These are phyloP conservation scores for Melanogrammus aeglefinus DNA, from an alignment of 2,797 vertebrate species.

Conservation along the genomic window DNA sequence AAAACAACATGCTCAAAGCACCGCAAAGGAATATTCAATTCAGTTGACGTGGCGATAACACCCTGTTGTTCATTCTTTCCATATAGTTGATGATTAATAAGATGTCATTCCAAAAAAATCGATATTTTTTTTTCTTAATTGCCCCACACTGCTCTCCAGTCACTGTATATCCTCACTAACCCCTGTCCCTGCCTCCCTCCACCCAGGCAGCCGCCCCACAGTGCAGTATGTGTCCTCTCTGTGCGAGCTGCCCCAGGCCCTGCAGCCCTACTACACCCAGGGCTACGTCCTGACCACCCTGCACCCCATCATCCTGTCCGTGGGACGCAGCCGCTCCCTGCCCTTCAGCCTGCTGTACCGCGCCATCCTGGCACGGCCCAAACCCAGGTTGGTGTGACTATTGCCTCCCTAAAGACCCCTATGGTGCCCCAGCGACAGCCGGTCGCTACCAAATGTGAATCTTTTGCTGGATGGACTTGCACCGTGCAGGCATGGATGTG, in stretches of 20 bases:
- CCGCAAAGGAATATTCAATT: no score
- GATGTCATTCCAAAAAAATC: no score
- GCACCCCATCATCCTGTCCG: conserved; percentile 88
- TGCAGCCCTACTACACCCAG: conserved; percentile 89
- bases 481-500: background rate
- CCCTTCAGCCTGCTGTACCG: conserved; percentile 90
- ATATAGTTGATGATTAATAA: no score
- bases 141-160: no score
- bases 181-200: background rate
- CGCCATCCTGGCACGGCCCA: conserved; percentile 81
- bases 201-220: conserved; percentile 79
- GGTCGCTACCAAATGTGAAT: no score
- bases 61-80: no score
- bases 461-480: no score
- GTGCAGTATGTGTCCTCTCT: conserved; percentile 88
- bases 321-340: conserved; percentile 77
- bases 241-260: conserved; percentile 82
- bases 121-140: no score
- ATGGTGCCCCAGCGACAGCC: no score
- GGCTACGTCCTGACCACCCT: conserved; percentile 85
- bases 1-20: no score
- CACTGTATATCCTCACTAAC: background rate
- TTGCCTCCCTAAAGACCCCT: no score
- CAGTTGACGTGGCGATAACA: no score
- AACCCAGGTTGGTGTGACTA: conserved; percentile 75